A percentile compares a stretch with the other conserved stretches of the same genome.
Conservation (phyloP, 2,797 vertebrate species). For the Propithecus perrieri region DNA sequence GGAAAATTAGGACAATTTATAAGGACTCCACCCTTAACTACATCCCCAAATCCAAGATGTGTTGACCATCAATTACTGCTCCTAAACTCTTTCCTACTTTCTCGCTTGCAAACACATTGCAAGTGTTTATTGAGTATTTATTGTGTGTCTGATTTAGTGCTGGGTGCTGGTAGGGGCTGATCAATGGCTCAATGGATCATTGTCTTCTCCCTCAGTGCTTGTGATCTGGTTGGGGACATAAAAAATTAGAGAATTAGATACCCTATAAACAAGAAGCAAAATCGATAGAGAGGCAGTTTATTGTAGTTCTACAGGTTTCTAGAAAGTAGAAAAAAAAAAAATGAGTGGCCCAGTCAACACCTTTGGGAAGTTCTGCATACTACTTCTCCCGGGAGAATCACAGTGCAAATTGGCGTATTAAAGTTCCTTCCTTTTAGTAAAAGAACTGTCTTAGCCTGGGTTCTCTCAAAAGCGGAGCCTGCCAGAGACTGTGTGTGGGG, state of each 20-base stretch:
- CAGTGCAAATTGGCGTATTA: fast-evolving
- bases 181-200: fast-evolving
- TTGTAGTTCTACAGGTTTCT: background rate
- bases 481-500: too few relatives aligned
- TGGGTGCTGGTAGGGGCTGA: background rate
- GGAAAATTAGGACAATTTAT: background rate
- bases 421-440: background rate
- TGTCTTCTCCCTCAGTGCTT: background rate
- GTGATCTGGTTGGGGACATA: background rate
- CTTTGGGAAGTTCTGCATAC: background rate
- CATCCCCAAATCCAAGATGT: background rate
- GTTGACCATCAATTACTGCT: background rate
- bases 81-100: background rate
- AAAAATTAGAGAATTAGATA: background rate
- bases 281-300: background rate
- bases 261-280: background rate
- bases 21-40: background rate
- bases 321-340: background rate
- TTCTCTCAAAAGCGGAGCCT: background rate
- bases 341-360: background rate
- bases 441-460: background rate
- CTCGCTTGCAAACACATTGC: background rate
- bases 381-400: background rate
- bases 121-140: background rate
- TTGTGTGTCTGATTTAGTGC: background rate